Base-by-base conservation (phyloP, 1,140 invertebrate genomes). In the Drosophila insularis region DNA sequence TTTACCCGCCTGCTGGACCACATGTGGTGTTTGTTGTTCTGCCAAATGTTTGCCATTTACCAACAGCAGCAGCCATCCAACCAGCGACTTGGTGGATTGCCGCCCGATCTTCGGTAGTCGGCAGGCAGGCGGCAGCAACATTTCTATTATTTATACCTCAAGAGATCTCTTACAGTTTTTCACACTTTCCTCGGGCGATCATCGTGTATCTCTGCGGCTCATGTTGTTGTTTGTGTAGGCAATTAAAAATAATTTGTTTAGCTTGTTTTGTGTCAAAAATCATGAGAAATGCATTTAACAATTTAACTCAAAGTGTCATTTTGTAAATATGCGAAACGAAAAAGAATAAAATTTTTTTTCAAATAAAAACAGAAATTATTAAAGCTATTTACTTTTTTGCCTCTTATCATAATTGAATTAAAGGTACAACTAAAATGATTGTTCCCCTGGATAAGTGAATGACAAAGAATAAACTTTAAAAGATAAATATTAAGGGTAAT, bases 21-120 rank as follows among this genome's bases (percentile, higher is more conserved):
- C 84, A 87, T 87, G 84, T 87, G 82, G 82, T 79, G 82, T 87
- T 87, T 87, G 82, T 89, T 87, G 82, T 89, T 87, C 84, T 87
- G 66, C 46, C 69, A 77, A 67, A 69, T 87, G 80, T 89, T 82
- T 67, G 73, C 69, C 69, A 87, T 80, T 74, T 86, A 73, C 46
- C 69, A 67, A 75, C 66, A 54, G 23, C 50, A 56, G 32, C 32
- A 35, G 32, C 32, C 8, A 35, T 7, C 32, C 8, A 35, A 8
- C 8, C 32, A 56, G 32, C 37, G 37, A 56, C 53, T 40, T 21
- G 32, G 17, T 21, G 32, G 17, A 27, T 39, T 56, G 53, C 19
- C 50, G 5, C 27, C 27, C 27, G 69, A 86, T 86, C 82, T 87
- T 62, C 62, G 50, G 55, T 27, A 43, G 31, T 39, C 43, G 63